A percentile compares a stretch with the other conserved stretches of the same genome.
Conservation (phyloP, 2,888 invertebrate species). For the Euplexia lucipara region DNA sequence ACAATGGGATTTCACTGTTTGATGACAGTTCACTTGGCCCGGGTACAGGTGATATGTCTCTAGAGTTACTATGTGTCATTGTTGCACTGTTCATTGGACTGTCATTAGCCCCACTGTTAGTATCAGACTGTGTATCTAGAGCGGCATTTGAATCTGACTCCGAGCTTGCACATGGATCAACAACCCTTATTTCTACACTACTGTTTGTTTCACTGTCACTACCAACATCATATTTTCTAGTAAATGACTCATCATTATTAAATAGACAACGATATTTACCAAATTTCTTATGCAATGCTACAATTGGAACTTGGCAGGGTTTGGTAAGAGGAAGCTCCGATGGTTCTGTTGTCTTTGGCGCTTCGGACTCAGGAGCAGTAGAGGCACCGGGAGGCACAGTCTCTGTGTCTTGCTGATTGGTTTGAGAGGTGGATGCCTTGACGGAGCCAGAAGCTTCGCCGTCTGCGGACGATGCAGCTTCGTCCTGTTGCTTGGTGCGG, state of each 20-base stretch:
- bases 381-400: constrained; percentile 51
- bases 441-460: constrained; percentile 75
- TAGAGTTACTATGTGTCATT: constrained; percentile 70
- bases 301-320: constrained; percentile 75
- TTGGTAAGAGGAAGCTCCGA: constrained; percentile 61
- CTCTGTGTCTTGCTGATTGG: constrained; percentile 46
- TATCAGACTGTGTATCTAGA: constrained; percentile 81
- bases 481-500: constrained; percentile 81
- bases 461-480: constrained; percentile 67
- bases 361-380: constrained; percentile 59
- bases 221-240: constrained; percentile 83
- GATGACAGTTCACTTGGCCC: constrained; percentile 57
- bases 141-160: constrained; percentile 89
- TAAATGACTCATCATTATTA: constrained; percentile 81
- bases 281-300: constrained; percentile 90
- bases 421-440: constrained; percentile 44
- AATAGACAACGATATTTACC: constrained; percentile 90
- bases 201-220: constrained; percentile 90
- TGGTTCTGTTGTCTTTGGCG: constrained; percentile 65
- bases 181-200: constrained; percentile 84
- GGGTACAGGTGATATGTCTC: constrained; percentile 76
- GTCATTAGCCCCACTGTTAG: constrained; percentile 75
- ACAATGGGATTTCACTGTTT: constrained; percentile 50
- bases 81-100: constrained; percentile 75
- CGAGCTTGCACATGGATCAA: constrained; percentile 86